Conservation (phyloP, 2,113 vertebrate species). For the Nymphicus hollandicus region DNA sequence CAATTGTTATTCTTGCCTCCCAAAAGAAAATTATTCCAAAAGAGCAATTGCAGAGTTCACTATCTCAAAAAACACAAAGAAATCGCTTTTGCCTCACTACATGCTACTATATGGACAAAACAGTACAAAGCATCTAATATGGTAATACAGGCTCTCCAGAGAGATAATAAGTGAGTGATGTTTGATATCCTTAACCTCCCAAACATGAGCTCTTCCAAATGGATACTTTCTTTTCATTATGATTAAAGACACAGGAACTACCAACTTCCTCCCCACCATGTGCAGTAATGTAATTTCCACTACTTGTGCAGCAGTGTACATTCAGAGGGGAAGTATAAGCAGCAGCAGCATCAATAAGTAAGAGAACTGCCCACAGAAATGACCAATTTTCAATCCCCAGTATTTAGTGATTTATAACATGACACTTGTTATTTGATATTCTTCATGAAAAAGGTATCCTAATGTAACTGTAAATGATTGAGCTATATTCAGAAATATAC, state of each 20-base stretch:
- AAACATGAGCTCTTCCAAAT: not conserved
- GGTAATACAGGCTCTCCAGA: not conserved
- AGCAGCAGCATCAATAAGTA: rapidly evolving
- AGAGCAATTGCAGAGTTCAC: not conserved
- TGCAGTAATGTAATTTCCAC: not conserved
- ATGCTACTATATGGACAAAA: not conserved
- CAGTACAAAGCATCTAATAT: not conserved
- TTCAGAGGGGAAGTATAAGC: not conserved
- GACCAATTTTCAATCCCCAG: not conserved
- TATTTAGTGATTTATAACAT: not conserved
- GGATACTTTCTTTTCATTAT: no score
- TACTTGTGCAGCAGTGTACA: not conserved
- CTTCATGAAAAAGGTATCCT: not conserved
- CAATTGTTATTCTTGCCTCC: not conserved
- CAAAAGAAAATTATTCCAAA: not conserved
- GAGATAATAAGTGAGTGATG: not conserved
- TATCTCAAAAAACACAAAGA: not conserved
- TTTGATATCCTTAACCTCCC: not conserved
- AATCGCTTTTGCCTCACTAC: not conserved
- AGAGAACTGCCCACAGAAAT: not conserved
- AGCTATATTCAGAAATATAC: not conserved
- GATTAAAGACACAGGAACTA: not conserved
- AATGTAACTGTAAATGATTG: not conserved
- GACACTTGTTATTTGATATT: not conserved
- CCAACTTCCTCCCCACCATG: not conserved